Base-by-base conservation (phyloP, 2,797 vertebrate genomes). In the Sebastolobus alascanus region DNA sequence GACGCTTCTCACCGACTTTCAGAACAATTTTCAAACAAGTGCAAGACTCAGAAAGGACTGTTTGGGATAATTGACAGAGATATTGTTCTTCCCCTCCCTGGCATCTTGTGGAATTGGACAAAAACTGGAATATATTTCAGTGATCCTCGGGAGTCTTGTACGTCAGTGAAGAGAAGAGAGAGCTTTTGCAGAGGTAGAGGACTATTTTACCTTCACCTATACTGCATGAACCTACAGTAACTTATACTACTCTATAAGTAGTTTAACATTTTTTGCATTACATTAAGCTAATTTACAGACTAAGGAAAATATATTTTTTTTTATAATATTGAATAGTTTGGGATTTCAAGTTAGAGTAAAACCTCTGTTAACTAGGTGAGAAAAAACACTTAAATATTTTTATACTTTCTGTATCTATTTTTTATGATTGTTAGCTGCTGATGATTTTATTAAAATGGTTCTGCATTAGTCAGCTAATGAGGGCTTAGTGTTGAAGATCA, bases 21-120 rank as follows among this genome's bases (percentile, higher is more conserved):
- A 91, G 92, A 93, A 92, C 92, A 94, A 94, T 92, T 95, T 95
- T 94, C 90, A 93, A 95, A 95, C 95, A 95, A 93, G 93, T 94
- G 93, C 87, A 93, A 88, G 85, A 82, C 83, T 80, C 84, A 74
- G 89, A 86, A 77, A 88, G 55, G 84, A 91, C 84, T 69, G 86
- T 91, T 90, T 90, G 83, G 80, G 90, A 87, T 91, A 90, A 86
- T 79, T 91, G 82, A 86, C 82, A 69, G 73, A 88, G 81, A 84
- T 72, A 82, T 80, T 75, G 22, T 68, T 82, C 83, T 83, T 88
- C 59, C 61, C 16, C 16, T 82, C 50, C 54, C 68, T 82, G 78
- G 88, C 77, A 92, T 90, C 69, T 73, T 79, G 55, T 83, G 90
- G 83, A 93, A 73, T 68, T 83, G 80, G 87, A 89, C 73, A 13